phyloP scores from a whole-genome alignment of 2,113 vertebrate genomes.

The Engraulis encrasicolus region DNA sequence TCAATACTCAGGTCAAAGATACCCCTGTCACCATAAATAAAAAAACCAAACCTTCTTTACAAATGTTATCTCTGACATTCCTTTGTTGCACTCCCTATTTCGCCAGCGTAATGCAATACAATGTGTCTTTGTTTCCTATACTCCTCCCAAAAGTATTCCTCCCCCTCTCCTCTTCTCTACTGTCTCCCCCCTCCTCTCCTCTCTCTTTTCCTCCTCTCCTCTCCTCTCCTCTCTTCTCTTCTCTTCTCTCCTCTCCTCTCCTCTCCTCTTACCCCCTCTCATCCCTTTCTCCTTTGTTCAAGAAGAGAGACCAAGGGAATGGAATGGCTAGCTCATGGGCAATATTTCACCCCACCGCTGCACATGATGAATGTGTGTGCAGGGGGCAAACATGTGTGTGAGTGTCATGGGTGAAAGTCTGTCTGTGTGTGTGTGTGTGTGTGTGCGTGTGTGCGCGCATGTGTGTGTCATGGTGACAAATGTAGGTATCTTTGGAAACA shows the following conservation, averaged over 20 bases:
- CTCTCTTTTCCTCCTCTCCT: background rate
- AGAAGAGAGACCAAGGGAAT: background rate
- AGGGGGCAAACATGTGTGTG: background rate
- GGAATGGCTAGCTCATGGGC: background rate
- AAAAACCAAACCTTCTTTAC: background rate
- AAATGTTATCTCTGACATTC: background rate
- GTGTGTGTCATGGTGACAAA: background rate
- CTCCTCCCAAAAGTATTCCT: too few species aligned
- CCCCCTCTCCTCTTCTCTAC: too few species aligned
- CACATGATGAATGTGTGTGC: background rate
- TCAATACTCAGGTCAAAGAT: background rate
- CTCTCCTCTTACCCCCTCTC: background rate
- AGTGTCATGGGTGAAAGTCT: background rate
- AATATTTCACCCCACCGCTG: background rate
- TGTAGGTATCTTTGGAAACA: background rate
- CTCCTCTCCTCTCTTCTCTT: background rate
- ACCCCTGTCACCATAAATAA: conserved; percentile 16
- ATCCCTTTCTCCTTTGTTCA: background rate
- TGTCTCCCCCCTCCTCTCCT: too few species aligned
- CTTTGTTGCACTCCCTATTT: too few species aligned
- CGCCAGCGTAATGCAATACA: too few species aligned
- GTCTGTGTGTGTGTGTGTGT: background rate
- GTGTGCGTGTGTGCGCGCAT: background rate
- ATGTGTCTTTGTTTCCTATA: too few species aligned
- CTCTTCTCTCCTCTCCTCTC: background rate